Evolutionary conservation across 2,888 invertebrate species (phyloP).

Genomic region (Endotricha flammealis): DNA sequence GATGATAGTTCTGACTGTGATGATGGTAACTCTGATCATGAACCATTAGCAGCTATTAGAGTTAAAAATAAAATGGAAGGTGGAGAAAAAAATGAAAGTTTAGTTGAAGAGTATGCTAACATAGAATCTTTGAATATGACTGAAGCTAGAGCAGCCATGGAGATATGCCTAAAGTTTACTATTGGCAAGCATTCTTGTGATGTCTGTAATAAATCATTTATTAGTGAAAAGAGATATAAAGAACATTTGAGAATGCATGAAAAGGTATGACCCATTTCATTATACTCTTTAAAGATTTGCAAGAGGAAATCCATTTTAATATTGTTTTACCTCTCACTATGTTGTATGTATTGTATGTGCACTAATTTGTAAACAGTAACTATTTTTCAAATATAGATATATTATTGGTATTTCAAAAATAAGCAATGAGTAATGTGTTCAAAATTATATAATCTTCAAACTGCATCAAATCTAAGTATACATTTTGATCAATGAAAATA

Average conservation of each 20-base stretch:
- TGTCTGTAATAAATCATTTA: slow-evolving; percentile 46
- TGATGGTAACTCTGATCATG: slow-evolving; percentile 8
- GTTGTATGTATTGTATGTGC: no score
- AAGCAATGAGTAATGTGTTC: no score
- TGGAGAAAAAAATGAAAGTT: slow-evolving; percentile 41
- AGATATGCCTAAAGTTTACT: slow-evolving; percentile 48
- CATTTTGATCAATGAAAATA: no score
- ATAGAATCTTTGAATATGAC: slow-evolving; percentile 48
- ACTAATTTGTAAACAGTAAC: no score
- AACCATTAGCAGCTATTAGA: slow-evolving; percentile 12
- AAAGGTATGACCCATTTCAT: no score
- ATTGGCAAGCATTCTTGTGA: slow-evolving; percentile 46
- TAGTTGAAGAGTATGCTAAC: slow-evolving; percentile 61
- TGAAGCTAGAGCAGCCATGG: slow-evolving; percentile 55
- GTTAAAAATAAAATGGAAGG: slow-evolving; percentile 13
- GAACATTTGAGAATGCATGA: slow-evolving; percentile 61
- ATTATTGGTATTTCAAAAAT: no score
- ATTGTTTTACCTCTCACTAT: no score
- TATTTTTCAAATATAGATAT: no score
- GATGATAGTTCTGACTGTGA: slow-evolving; percentile 27
- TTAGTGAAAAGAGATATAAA: slow-evolving; percentile 39
- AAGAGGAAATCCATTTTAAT: no score
- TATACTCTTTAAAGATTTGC: no score
- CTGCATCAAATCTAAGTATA: no score
- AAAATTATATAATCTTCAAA: no score